Base-by-base conservation (phyloP, 2,797 vertebrate species). In the Lepus townsendii region DNA sequence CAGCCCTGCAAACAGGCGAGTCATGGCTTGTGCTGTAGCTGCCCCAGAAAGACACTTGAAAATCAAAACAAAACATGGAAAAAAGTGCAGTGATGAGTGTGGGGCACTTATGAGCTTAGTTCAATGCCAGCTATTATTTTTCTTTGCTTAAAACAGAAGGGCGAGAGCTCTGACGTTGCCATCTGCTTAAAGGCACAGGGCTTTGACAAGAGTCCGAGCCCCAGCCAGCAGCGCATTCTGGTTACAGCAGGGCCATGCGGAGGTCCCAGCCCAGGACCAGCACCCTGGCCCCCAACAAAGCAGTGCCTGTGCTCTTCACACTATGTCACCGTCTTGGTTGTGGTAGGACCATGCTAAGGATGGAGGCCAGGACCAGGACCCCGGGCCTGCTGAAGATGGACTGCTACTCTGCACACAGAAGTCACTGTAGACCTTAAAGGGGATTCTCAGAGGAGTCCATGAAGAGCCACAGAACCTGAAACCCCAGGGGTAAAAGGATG, bases 1-100 rank as follows among this genome's bases (percentile, higher is more conserved):
- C 80, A 83, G 92, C 95, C 78, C 95, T 96, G 96, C 95, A 96
- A 63, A 86, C 0, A 63, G 83, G 90, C 97, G 95, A 98, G 93
- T 97, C 98, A 97, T 76, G 95, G 91, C 63, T 97, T 94, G 68
- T 95, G 75, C 65, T 91, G 90, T 91, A 96, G 93, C 52, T 94
- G 80, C 69, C 90, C 68, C 22, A n/a, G 54, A 72, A 26, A 47
- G 32, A 84, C 62, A 22, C 54, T 17, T 57, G 30, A 68, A 68
- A 42, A 20, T 12, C 9, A 19, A 65, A 96, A 57, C 17, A 57
- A 75, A 89, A 62, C 0, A 6, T 32, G 87, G 52, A 57, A 19
- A 80, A 88, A 85, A 83, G 79, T 0, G 27, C 71, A 78, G 47
- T 92, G 83, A 63, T 75, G 92, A 90, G 89, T 19, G 73, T 6